A percentile compares a stretch with the other conserved stretches of the same genome.
phyloP scores from a whole-genome alignment of 2,113 vertebrate species.

The Eretmochelys imbricata region DNA sequence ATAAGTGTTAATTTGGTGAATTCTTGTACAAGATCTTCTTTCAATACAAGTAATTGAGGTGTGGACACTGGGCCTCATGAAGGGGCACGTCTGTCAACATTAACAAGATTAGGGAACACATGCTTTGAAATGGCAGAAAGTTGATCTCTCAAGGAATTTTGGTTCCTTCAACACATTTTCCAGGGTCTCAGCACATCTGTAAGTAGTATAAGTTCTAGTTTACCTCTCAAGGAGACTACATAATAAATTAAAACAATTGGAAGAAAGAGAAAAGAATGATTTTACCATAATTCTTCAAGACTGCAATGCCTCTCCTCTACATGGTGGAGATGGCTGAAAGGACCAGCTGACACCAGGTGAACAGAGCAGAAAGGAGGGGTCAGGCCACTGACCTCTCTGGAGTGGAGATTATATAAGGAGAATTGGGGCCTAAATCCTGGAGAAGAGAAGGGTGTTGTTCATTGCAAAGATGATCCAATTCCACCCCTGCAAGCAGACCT shows the following conservation, averaged over 20 bases:
- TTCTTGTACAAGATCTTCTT: slow-evolving; percentile 59
- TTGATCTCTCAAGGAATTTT: slow-evolving; percentile 56
- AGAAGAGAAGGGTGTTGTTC: neutral
- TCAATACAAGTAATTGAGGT: slow-evolving; percentile 54
- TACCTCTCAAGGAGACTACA: neutral
- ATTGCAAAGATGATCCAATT: neutral
- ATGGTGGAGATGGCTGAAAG: neutral
- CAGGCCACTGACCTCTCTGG: neutral
- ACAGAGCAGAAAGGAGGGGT: neutral
- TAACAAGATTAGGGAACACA: slow-evolving; percentile 56
- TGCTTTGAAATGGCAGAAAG: slow-evolving; percentile 58
- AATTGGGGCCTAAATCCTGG: rapidly evolving
- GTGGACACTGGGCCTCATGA: neutral
- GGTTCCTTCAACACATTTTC: slow-evolving; percentile 62
- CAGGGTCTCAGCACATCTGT: slow-evolving; percentile 40
- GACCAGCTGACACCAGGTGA: neutral
- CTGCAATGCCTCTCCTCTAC: neutral
- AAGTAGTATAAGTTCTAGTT: slow-evolving; percentile 12
- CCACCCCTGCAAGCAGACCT: neutral
- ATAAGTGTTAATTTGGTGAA: slow-evolving; percentile 69
- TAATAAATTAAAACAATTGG: neutral
- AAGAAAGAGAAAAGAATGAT: neutral
- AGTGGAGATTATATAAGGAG: neutral
- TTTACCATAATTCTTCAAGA: neutral
- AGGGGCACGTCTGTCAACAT: slow-evolving; percentile 47